Evolutionary conservation across 2,888 invertebrate species (phyloP), one percentile per base, ranked within the genome.

Genomic region (Troides oblongomaculatus): DNA sequence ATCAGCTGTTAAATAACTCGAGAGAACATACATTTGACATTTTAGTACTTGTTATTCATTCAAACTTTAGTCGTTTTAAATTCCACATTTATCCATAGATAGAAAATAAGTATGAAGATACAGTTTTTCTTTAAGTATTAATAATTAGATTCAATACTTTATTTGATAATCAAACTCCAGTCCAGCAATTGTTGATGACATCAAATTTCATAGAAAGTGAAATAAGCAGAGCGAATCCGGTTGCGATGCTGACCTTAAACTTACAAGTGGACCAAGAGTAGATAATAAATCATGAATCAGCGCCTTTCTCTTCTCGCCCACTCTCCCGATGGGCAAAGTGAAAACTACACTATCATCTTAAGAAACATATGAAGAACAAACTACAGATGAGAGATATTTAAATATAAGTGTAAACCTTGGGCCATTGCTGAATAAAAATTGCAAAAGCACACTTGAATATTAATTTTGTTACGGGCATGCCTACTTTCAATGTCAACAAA

Each of bases 161-260:
- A 21, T 30, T 30, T 7, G 0, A 10, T 39, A 39, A 10, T 10
- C 39, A 8, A 39, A 14, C 46, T 46, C 3, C 3, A 14, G 21
- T 21, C 21, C 53, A 8, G n/a, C 7, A 53, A 53, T 53, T 53
- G 18, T 53, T 53, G 2, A 46, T 53, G 53, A 53, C 53, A 14
- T 46, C 3, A 14, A 46, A 61, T 64, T 50, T 67, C 75, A 76
- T 81, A 81, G 88, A 90, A 90, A 91, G 90, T 84, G 81, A 90
- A 86, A 85, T 77, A 75, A 72, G 79, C 78, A 75, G 76, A 78
- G 81, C 72, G 76, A 74, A 84, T 85, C 86, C 77, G 72, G 87
- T 84, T 80, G 68, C 64, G 71, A 58, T 68, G 66, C 59, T 79
- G 87, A 88, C 90, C 90, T 89, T 89, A 88, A 86, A 86, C 85